Evolutionary conservation across 2,113 vertebrate species (phyloP), one percentile per base, ranked within the genome.

Genomic region (Falco punctatus): DNA sequence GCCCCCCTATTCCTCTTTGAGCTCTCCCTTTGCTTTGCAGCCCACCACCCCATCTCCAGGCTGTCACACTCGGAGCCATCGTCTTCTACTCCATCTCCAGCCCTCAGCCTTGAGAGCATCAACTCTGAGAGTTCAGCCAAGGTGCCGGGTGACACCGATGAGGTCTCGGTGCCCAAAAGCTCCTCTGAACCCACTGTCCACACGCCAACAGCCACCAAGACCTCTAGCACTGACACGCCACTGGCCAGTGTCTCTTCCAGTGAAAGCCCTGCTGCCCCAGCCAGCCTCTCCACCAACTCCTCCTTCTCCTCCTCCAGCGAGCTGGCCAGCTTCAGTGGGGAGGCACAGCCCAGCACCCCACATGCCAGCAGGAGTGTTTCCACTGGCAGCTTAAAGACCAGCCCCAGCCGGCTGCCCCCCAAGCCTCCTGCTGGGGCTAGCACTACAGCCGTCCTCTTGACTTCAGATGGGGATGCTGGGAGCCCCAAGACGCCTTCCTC

Each of bases 41-140:
- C 87, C 65, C 94, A 96, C 11, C 98, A 98, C 15, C 90, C 97
- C 57, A 54, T 97, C 70, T 97, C 97, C 81, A 98, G 98, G 71
- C 97, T 98, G 72, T 98, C 98, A 1, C 97, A 97, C 95, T 99
- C 99, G 4, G 98, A 99, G 97, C 98, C 99, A 4, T 99, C 99
- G 72, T 99, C 99, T 52, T 98, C 99, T 86, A 98, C 98, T n/a
- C 99, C 99, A 0, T 99, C 99, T 42, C 99, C 99, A 92, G 99
- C 99, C 82, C 98, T 99, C 83, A 99, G 99, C 19, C 98, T 98
- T 8, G 99, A 99, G 95, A 99, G 99, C 95, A 98, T 99, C 95
- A 98, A 98, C 2, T 98, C 98, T 0, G 98, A 99, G 95, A 96
- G 98, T 94, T 98, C 98, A 61, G 96, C 98, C 95, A 99, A 97